Percentiles rank a stretch among this genome's conserved stretches.
These are phyloP conservation scores for Chrysaora quinquecirrha DNA, from an alignment of 30 jellyfish, hydroid and myxozoan genomes.

Conservation along the genomic window DNA sequence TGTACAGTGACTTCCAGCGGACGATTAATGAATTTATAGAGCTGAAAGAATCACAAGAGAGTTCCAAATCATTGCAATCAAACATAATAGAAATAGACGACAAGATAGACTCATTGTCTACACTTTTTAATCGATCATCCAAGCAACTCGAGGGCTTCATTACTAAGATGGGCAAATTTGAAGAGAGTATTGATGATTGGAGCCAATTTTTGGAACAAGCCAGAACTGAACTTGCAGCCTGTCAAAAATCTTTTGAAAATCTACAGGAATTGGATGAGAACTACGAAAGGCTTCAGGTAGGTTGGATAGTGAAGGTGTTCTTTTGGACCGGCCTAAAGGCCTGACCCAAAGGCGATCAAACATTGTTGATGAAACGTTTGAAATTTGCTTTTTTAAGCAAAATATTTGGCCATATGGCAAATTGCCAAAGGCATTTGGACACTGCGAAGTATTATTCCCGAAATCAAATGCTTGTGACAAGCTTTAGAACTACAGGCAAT, in stretches of 20 bases:
- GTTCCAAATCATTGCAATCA: not conserved
- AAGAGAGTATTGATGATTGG: constrained; percentile 57
- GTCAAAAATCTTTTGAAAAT: constrained; percentile 23
- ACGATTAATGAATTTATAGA: too few species aligned
- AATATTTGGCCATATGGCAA: too few species aligned
- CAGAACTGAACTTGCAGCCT: constrained; percentile 14
- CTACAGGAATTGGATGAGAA: constrained; percentile 45
- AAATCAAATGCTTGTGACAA: too few species aligned
- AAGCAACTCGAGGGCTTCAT: constrained; percentile 5
- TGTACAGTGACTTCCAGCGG: too few species aligned
- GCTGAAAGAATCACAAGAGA: not conserved
- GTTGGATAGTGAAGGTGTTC: not conserved
- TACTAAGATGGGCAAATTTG: constrained; percentile 1
- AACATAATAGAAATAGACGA: not conserved
- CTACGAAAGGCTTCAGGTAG: constrained; percentile 55
- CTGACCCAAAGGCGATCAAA: too few species aligned
- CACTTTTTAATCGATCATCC: not conserved
- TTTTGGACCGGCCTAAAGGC: too few species aligned
- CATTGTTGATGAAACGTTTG: too few species aligned
- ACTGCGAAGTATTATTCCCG: too few species aligned
- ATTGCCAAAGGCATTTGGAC: too few species aligned
- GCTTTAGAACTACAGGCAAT: too few species aligned
- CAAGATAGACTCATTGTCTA: not conserved
- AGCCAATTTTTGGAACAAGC: constrained; percentile 47
- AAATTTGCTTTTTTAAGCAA: too few species aligned